A percentile compares a stretch with the other conserved stretches of the same genome.
Evolutionary conservation across 2,113 vertebrate genomes (phyloP).

Genomic region (Patagioenas fasciata): DNA sequence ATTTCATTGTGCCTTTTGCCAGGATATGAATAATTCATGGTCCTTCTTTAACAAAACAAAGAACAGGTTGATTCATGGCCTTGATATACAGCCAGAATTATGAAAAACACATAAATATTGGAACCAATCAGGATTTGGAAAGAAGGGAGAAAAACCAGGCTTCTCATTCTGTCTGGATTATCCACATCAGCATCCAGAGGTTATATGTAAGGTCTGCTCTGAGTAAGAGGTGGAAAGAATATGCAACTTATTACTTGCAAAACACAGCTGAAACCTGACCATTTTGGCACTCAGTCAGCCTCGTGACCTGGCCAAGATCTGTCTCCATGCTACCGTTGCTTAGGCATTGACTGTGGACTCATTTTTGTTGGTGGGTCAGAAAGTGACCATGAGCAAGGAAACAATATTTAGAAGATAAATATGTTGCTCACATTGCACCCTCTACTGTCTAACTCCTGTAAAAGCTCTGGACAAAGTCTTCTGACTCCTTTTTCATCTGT

Average conservation of each 20-base stretch:
- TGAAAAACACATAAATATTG: background rate
- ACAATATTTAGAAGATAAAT: background rate
- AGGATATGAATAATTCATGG: conserved; percentile 58
- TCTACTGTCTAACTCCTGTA: conserved; percentile 64
- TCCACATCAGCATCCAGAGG: background rate
- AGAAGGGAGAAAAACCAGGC: background rate
- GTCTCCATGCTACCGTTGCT: background rate
- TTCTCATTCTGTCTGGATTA: background rate
- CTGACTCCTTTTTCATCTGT: background rate
- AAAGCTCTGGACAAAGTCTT: background rate
- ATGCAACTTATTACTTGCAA: conserved; percentile 18
- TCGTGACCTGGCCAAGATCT: background rate
- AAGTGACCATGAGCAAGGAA: background rate
- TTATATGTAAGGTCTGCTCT: background rate
- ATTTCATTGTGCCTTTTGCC: conserved; percentile 43
- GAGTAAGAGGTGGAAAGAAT: background rate
- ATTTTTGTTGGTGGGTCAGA: background rate
- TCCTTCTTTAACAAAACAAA: conserved; percentile 36
- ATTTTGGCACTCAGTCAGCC: background rate
- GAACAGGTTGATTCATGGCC: conserved; percentile 15
- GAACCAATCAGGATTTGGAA: background rate
- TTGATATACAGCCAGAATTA: conserved; percentile 42
- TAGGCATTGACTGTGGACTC: background rate
- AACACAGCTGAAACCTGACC: background rate
- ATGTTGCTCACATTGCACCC: conserved; percentile 70